These are phyloP conservation scores for Caretta caretta DNA, from an alignment of 2,113 vertebrate species.

Conservation along the genomic window DNA sequence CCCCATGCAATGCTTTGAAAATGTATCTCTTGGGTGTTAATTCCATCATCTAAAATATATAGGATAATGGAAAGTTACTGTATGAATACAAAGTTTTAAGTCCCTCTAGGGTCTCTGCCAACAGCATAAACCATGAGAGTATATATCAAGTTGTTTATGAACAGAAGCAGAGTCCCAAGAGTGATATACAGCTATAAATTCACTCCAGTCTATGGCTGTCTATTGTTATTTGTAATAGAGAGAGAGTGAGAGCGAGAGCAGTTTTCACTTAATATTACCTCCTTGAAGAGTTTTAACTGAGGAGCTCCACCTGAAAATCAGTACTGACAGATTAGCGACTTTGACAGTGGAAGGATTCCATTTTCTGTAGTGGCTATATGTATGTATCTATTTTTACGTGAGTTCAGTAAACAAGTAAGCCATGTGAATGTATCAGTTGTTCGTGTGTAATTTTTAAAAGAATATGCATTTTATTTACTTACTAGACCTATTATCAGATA, in stretches of 20 bases:
- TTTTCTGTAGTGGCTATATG: constrained; percentile 33
- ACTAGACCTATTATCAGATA: neutral
- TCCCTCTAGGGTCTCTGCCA: constrained; percentile 59
- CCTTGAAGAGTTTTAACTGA: constrained; percentile 57
- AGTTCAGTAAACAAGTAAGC: neutral
- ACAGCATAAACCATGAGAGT: constrained; percentile 60
- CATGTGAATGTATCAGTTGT: neutral
- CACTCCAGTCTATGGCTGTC: constrained; percentile 60
- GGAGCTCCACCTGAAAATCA: constrained; percentile 51
- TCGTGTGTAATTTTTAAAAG: neutral
- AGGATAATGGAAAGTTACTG: constrained; percentile 64
- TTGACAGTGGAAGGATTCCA: constrained; percentile 31
- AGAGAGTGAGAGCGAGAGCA: neutral
- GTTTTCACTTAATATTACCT: constrained; percentile 42
- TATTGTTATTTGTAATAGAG: constrained; percentile 70
- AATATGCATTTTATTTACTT: neutral
- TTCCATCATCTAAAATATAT: constrained; percentile 72
- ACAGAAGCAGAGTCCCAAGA: constrained; percentile 62
- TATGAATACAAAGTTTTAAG: constrained; percentile 63
- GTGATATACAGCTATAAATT: constrained; percentile 66
- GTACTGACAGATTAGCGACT: constrained; percentile 15
- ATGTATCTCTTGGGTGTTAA: constrained; percentile 66
- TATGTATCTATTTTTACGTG: neutral
- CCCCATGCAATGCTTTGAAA: constrained; percentile 53
- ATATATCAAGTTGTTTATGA: constrained; percentile 73